Evolutionary conservation across 2,888 invertebrate species (phyloP), one percentile per base, ranked within the genome.

Genomic region (Limnephilus marmoratus): DNA sequence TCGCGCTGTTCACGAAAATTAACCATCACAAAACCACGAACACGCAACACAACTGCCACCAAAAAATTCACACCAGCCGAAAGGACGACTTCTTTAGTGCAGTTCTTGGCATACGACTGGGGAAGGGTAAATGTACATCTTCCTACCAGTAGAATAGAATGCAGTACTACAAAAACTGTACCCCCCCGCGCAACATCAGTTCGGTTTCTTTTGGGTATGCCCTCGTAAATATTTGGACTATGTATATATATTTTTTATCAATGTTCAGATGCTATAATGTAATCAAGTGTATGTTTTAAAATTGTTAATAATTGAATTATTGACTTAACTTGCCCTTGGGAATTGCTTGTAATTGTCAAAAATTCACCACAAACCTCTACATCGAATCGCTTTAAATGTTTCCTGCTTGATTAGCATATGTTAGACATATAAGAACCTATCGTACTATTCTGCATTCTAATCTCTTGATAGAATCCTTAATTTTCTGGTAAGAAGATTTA

Each of bases 371-470:
- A 7, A 29, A 83, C 37, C 37, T 31, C 37, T 83, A 83, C 83
- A 83, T 37, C 83, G 83, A 83, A 83, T 83, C 2, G 34, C 37
- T 37, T 83, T 83, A 37, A 37, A 83, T 83, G 41, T 83, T 34
- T 68, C 68, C 68, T 68, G 68, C 24, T 68, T 68, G 24, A 68
- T 24, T 53, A 68, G 24, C 15, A 15, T 49, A 15, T 15, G 15
- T 15, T 41, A 49, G 49, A 49, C 49, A 49, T 15, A 15, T 68
- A 68, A 18, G 68, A 18, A 68, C 68, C 68, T 68, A 15, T 24
- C 68, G 68, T 68, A 68, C 68, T 68, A 18, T 15, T 18, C 68
- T 68, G 68, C 24, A 18, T 49, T 49, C 9, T 49, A 49, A 49
- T 49, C 49, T 49, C 53, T 53, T 7, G 18, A 53, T 53, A 7